phyloP scores from a whole-genome alignment of 2,888 invertebrate species.

The Leptinotarsa peninsularis region DNA sequence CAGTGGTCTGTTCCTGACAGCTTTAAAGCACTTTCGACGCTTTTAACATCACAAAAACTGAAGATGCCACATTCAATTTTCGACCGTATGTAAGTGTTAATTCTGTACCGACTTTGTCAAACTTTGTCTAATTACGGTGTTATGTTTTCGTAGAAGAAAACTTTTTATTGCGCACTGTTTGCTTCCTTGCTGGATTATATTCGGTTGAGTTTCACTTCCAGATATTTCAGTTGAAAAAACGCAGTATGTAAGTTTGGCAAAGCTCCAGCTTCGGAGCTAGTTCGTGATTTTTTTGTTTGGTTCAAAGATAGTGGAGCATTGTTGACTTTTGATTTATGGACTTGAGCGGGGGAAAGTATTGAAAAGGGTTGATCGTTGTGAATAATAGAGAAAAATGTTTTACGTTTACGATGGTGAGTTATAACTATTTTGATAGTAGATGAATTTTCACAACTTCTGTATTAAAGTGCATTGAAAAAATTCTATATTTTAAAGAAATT shows the following conservation, averaged over 20 bases:
- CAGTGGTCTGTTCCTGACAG: conserved; percentile 34
- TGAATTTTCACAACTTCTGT: not conserved
- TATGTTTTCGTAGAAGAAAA: not conserved
- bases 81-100: conserved; percentile 18
- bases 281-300: conserved; percentile 8
- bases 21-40: conserved; percentile 14
- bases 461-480: too few species aligned
- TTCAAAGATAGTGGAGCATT: conserved; percentile 9
- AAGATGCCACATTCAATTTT: conserved; percentile 21
- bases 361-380: not conserved
- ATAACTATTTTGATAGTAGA: not conserved
- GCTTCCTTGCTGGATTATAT: conserved; percentile 10
- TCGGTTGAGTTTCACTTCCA: conserved; percentile 28
- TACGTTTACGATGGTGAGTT: conserved; percentile 16
- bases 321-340: conserved; percentile 23
- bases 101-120: conserved; percentile 16
- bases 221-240: conserved; percentile 25
- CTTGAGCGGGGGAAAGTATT: not conserved
- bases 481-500: too few species aligned
- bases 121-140: conserved; percentile 15
- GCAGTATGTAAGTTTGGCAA: conserved; percentile 25
- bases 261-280: conserved; percentile 24
- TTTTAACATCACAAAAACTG: conserved; percentile 15
- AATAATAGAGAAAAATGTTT: conserved; percentile 13
- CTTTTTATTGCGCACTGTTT: conserved; percentile 4